Percentiles rank a stretch among this genome's conserved stretches.
These are phyloP conservation scores for Germaria angustata DNA, from an alignment of 2,888 invertebrate genomes.

Conservation along the genomic window DNA sequence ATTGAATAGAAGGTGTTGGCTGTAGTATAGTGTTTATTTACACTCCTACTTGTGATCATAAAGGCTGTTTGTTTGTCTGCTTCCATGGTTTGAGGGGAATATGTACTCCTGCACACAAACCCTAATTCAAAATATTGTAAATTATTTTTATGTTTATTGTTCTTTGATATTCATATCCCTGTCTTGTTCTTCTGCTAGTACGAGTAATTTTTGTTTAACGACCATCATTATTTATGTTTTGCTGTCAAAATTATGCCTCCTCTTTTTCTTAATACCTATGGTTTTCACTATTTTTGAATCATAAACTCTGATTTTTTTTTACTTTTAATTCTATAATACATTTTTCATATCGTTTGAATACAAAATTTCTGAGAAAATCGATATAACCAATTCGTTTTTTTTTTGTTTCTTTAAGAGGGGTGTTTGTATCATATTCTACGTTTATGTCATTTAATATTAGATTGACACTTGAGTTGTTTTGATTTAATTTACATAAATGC, in stretches of 20 bases:
- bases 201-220: conserved; percentile 45
- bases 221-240: conserved; percentile 38
- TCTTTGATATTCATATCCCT: neutral
- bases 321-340: neutral
- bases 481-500: neutral
- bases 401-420: neutral
- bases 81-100: neutral
- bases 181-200: neutral
- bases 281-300: neutral
- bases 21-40: too few species aligned
- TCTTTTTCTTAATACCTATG: neutral
- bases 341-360: neutral
- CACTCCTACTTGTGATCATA: neutral
- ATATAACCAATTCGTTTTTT: neutral
- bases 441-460: conserved; percentile 24
- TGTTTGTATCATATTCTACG: neutral
- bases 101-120: neutral
- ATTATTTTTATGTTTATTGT: neutral
- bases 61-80: neutral
- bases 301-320: conserved; percentile 8
- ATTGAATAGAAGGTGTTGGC: neutral
- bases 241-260: neutral
- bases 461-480: neutral
- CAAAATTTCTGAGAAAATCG: conserved; percentile 23
- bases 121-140: conserved; percentile 3